Base-by-base conservation (phyloP, 2,797 vertebrate genomes). In the Acipenser ruthenus region DNA sequence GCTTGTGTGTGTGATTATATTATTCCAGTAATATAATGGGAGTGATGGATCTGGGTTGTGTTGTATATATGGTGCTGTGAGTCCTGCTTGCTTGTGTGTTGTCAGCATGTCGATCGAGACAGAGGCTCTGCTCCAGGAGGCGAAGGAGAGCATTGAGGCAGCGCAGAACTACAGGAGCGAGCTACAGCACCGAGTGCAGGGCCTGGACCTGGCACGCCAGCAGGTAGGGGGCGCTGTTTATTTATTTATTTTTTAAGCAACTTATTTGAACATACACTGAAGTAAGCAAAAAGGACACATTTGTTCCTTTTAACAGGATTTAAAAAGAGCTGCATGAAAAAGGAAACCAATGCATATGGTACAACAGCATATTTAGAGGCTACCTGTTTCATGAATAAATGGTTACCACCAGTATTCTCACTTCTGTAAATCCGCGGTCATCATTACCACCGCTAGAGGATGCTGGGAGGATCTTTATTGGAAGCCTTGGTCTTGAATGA, bases 141-240 rank as follows among this genome's bases (percentile, higher is more conserved):
- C 95, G 6, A 93, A 88, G 65, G 95, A 97, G 84, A 96, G 90
- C 85, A 93, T 98, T 55, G 95, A 95, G 79, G 96, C 96, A 10
- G 94, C 95, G 62, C 91, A 91, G 79, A 95, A 91, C 86, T 97
- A 97, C 83, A 88, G 91, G 75, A 89, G 83, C 15, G 95, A 96
- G 70, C 88, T 97, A 64, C 90, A 90, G 80, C 93, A 93, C 78
- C 86, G 95, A 10, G 86, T 97, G 67, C 84, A 89, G 71, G 94
- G 93, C 58, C 91, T 97, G 75, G 93, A 80, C 55, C 93, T 93
- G 84, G 95, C 94, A 15, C 90, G 92, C 67, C 92, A 88, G 80
- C 94, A 96, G 93, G 93, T 96, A 84, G 66, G 74, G 69, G 23
- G 2, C 23, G 23, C 23, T 37, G 72, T 37, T 37, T 37, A 37